Evolutionary conservation across 2,113 vertebrate genomes (phyloP).

Genomic region (human): DNA sequence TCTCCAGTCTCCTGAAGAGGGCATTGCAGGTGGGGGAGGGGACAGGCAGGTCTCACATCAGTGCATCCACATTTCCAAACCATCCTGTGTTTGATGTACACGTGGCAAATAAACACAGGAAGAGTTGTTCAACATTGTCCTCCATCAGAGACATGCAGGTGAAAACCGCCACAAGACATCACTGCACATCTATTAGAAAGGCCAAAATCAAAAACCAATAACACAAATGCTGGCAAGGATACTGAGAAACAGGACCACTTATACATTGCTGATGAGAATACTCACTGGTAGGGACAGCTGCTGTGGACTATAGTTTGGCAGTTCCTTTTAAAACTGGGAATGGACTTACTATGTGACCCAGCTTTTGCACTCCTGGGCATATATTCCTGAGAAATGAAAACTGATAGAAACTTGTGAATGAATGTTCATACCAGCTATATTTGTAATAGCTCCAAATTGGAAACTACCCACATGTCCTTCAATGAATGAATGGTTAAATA

Average conservation of each 20-base stretch:
- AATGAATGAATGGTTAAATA: neutral
- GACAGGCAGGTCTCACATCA: accelerated
- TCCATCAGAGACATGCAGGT: accelerated
- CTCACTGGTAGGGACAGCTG: accelerated
- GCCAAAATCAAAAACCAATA: accelerated
- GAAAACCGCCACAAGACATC: accelerated
- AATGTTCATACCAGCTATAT: too few species aligned
- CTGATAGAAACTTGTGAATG: neutral
- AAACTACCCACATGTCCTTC: neutral
- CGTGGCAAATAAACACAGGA: too few species aligned
- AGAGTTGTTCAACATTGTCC: too few species aligned
- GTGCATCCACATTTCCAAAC: neutral
- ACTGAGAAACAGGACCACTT: accelerated
- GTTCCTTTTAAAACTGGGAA: neutral
- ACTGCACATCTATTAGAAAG: neutral
- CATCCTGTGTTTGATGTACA: accelerated
- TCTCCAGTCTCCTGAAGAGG: neutral
- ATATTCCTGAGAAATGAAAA: neutral
- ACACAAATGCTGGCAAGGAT: neutral
- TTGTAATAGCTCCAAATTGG: neutral
- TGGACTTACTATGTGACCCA: neutral
- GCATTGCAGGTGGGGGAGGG: too few species aligned
- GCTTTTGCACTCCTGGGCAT: neutral
- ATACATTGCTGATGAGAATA: accelerated
- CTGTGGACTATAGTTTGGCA: accelerated